phyloP scores from a whole-genome alignment of 2,888 invertebrate genomes.

The Phortica magna region DNA sequence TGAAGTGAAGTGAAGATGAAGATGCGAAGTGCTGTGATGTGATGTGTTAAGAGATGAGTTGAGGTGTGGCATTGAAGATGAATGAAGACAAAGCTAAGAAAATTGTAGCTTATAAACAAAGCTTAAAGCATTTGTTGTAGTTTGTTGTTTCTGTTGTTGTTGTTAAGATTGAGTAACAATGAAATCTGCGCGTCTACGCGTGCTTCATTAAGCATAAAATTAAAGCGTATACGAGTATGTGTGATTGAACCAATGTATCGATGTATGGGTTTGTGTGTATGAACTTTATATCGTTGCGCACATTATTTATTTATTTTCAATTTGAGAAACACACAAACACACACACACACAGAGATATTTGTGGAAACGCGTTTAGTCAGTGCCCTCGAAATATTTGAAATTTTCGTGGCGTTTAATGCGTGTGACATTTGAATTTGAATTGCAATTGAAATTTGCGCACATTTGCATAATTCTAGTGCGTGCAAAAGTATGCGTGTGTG shows the following conservation, averaged over 20 bases:
- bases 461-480: constrained; percentile 19
- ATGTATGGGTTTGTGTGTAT: not conserved
- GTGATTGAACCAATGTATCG: too few relatives aligned
- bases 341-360: not conserved
- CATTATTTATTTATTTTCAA: constrained; percentile 18
- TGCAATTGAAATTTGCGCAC: not conserved
- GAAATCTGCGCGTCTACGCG: not conserved
- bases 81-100: too few relatives aligned
- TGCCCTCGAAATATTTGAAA: too few relatives aligned
- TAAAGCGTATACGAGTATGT: too few relatives aligned
- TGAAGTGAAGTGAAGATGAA: not conserved
- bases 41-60: too few relatives aligned
- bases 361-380: too few relatives aligned
- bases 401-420: constrained; percentile 2
- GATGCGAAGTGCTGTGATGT: not conserved
- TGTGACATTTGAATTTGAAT: constrained; percentile 20
- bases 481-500: not conserved
- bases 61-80: too few relatives aligned
- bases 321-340: constrained; percentile 6
- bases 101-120: too few relatives aligned
- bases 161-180: not conserved
- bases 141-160: too few relatives aligned
- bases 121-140: too few relatives aligned
- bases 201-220: too few relatives aligned
- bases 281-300: too few relatives aligned